Evolutionary conservation across 2,888 invertebrate species (phyloP), one percentile per base, ranked within the genome.

Genomic region (Stomorhina lunata): DNA sequence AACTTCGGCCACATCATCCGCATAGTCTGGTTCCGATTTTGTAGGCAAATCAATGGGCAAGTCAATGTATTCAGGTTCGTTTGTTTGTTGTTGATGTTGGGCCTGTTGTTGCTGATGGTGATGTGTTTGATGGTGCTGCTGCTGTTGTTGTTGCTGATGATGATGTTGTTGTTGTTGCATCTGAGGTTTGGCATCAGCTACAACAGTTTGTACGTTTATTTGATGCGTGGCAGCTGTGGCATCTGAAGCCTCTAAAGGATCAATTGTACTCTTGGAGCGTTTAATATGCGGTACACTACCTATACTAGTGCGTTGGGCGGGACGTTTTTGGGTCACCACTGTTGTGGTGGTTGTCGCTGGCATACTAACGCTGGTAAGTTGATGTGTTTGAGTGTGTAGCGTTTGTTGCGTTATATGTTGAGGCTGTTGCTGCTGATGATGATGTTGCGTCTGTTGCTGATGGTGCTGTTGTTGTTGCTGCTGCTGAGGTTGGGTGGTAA

Each of bases 21-120:
- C 92, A 90, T 94, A 94, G 91, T 94, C 94, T 0, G 94, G 94
- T 92, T 94, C 94, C 90, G 94, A 93, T 93, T 94, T 94, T 29
- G 94, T 94, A 87, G 94, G 93, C 84, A 94, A 87, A 85, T 91
- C 91, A 80, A 91, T 91, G 53, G 91, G 91, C 87, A 91, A 88
- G 86, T 91, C 91, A 87, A 91, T 91, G 81, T 90, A 91, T 88
- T 91, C 91, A 34, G 91, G 84, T 84, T 91, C 91, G 79, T 86
- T 88, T 22, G 85, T 80, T 75, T 87, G 88, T 61, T 84, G 87
- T 84, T 83, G 87, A 80, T 69, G 86, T 84, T 32, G 84, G 66
- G 15, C 85, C n/a, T n/a, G n/a, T 84, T 27, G 86, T 55, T 61
- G 87, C 43, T 66, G 88, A 83, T 80, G 77, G 2, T 71, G 78